phyloP scores from a whole-genome alignment of 2,797 vertebrate genomes.

The Coccyzus lansbergi region DNA sequence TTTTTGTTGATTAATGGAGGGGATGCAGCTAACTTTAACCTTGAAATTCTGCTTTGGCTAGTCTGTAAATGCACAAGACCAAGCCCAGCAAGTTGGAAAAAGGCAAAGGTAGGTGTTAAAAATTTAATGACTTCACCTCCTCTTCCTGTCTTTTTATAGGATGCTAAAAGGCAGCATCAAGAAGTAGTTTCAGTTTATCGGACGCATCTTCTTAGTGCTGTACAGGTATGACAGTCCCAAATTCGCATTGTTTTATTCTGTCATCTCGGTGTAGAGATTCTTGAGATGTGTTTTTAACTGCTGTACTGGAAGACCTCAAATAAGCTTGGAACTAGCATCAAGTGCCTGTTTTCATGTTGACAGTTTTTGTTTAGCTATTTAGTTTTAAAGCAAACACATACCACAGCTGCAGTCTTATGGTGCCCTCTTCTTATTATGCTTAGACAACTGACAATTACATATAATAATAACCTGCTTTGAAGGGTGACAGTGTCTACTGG shows the following conservation, averaged over 20 bases:
- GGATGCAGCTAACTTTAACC: not conserved
- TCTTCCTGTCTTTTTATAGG: constrained; percentile 74
- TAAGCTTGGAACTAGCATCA: not conserved
- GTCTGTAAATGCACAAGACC: not conserved
- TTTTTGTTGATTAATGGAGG: not conserved
- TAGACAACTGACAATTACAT: no score
- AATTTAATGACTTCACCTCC: not conserved
- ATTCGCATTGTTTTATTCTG: not conserved
- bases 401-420: not conserved
- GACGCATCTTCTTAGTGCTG: constrained; percentile 96
- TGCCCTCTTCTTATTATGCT: not conserved
- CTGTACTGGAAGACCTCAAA: not conserved
- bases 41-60: not conserved
- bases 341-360: no score
- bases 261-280: accelerated
- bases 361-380: not conserved
- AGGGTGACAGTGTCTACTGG: not conserved
- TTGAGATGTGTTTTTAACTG: not conserved
- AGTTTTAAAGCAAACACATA: not conserved
- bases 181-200: constrained; percentile 96
- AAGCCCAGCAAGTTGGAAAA: not conserved
- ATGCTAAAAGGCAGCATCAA: constrained; percentile 93
- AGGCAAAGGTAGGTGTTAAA: not conserved
- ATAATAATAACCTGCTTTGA: not conserved
- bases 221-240: constrained; percentile 70